Evolutionary conservation across 2,888 invertebrate species (phyloP), one percentile per base, ranked within the genome.

Genomic region (Drosophila setosimentum): DNA sequence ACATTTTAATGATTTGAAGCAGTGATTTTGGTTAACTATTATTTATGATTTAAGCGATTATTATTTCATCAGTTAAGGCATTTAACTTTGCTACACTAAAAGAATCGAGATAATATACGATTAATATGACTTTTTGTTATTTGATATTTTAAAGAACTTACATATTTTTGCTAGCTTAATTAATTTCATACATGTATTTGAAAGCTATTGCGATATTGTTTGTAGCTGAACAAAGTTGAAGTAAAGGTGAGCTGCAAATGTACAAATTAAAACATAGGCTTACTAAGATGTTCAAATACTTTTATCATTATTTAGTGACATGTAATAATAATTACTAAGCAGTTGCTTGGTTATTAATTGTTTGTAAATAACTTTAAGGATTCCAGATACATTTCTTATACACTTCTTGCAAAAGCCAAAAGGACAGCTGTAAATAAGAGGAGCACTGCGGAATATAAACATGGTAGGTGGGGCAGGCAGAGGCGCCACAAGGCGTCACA

Each of bases 401-500:
- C 68, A 55, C 68, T 57, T 33, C 40, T 27, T 11, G 29, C n/a
- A 10, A 37, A 37, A 33, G 51, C 53, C 50, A 58, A 72, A 65
- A 58, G 51, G 49, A 73, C 53, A 68, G 68, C 42, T 68, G 59
- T 32, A 51, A 59, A 53, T 42, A 69, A 68, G 42, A 24, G 21
- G 21, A 45, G 45, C 21, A 8, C 21, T 16, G 45, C 21, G 21
- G 21, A 24, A 45, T 4, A 24, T 1, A 2, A 8, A 2, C 8
- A 45, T 16, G 16, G 21, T 24, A 24, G 21, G 21, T 8, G 21
- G 11, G 27, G 45, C 48, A 40, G 18, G 5, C 18, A 27, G 54
- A 35, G 78, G 53, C 63, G 74, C 68, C 78, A 74, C 73, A 62
- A 78, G 63, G 75, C 80, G 66, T 66, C 69, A 66, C 62, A 79